phyloP scores from a whole-genome alignment of 2,113 vertebrate species.

The Chrysemys picta region DNA sequence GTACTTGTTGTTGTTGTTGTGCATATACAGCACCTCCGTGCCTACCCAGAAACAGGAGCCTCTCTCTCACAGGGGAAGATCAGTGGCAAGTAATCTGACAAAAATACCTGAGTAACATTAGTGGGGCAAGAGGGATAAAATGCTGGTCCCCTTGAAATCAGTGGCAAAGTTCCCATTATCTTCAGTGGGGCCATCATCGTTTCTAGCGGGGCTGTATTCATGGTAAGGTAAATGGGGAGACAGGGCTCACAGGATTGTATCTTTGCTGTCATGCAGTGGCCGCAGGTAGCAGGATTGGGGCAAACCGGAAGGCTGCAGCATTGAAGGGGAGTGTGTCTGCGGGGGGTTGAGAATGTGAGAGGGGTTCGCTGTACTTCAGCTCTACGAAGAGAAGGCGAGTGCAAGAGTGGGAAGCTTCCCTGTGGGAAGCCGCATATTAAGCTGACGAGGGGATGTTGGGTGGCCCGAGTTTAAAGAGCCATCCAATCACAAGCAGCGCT shows the following conservation, averaged over 20 bases:
- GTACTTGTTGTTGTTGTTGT: not conserved
- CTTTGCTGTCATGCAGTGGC: not conserved
- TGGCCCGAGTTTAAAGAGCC: not conserved
- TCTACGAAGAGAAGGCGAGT: not conserved
- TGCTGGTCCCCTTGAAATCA: fast-evolving
- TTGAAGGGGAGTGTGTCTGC: not conserved
- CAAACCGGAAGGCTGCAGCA: fast-evolving
- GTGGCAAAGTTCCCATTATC: not conserved
- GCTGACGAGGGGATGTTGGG: not conserved
- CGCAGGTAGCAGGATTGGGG: not conserved
- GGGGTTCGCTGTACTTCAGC: not conserved
- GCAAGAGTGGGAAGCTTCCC: not conserved
- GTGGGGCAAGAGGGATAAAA: not conserved
- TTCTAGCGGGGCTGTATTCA: fast-evolving
- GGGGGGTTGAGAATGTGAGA: no score
- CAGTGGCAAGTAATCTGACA: not conserved
- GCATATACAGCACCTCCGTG: not conserved
- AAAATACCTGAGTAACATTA: not conserved
- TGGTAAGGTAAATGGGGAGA: not conserved
- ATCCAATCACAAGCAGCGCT: not conserved
- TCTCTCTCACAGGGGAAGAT: not conserved
- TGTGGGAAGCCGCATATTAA: not conserved
- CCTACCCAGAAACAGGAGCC: not conserved
- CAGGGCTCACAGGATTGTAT: not conserved
- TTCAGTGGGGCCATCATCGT: fast-evolving